These are phyloP conservation scores for Myanophis thanlyinensis DNA, from an alignment of 2,113 vertebrate species.

Conservation along the genomic window DNA sequence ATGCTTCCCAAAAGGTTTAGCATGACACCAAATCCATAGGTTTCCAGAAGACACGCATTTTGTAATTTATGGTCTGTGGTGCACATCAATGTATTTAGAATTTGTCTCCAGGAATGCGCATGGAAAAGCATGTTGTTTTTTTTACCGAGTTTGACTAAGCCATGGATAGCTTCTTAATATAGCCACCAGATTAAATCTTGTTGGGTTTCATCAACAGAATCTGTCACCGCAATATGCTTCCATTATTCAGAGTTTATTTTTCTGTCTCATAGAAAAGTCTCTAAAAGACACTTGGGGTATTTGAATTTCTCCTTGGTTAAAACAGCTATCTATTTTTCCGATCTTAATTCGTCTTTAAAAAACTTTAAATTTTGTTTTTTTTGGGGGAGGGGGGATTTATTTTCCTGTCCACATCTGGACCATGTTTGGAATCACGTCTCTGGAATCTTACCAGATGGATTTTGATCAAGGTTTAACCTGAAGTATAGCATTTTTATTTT, in stretches of 20 bases:
- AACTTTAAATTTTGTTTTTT: neutral
- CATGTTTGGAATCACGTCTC: neutral
- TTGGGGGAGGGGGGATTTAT: neutral
- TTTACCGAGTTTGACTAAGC: neutral
- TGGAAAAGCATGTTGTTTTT: neutral
- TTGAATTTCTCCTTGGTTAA: neutral
- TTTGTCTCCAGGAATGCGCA: neutral
- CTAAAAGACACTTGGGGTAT: conserved; percentile 19
- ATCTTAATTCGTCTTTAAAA: neutral
- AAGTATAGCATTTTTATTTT: neutral
- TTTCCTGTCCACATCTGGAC: fast-evolving
- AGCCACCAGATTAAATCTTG: conserved; percentile 2
- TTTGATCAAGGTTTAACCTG: neutral
- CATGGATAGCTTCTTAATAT: conserved; percentile 3
- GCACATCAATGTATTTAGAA: neutral
- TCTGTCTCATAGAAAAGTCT: neutral
- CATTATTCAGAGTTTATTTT: neutral
- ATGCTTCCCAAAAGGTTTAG: neutral
- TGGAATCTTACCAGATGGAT: neutral
- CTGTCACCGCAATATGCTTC: neutral
- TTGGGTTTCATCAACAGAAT: conserved; percentile 3
- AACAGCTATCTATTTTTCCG: neutral
- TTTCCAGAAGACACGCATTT: conserved; percentile 11
- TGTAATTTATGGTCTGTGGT: neutral
- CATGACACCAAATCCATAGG: neutral